Conservation (phyloP, 2,113 vertebrate genomes). For the Vidua macroura region DNA sequence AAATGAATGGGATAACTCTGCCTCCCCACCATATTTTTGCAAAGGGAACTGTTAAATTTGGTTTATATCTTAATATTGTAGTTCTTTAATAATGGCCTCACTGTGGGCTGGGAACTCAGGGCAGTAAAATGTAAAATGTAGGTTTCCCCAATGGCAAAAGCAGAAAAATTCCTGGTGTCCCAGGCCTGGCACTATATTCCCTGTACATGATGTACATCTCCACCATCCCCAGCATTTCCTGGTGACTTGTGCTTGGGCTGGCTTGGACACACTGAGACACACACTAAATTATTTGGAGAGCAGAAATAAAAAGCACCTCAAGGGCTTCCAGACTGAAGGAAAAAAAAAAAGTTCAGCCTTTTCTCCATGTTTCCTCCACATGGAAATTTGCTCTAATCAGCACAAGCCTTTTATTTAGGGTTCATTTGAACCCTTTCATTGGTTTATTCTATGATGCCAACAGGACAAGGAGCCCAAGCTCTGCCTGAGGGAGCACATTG, state of each 20-base stretch:
- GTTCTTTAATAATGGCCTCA: not conserved
- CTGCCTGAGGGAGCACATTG: not conserved
- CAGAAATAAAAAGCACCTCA: not conserved
- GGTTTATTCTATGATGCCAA: not conserved
- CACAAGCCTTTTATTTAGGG: not conserved
- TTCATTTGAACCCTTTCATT: not conserved
- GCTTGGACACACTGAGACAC: not conserved
- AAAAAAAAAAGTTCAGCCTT: not conserved
- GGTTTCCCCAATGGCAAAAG: not conserved
- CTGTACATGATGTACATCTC: not conserved
- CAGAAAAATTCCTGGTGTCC: not conserved
- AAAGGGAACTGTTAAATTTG: not conserved
- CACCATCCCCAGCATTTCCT: not conserved
- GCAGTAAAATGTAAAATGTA: not conserved
- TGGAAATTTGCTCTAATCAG: not conserved
- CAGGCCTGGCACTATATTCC: not conserved
- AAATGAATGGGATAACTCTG: not conserved
- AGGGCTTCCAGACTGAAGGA: not conserved
- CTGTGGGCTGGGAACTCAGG: not conserved
- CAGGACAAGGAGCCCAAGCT: not conserved
- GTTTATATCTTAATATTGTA: not conserved
- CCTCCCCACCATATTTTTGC: not conserved
- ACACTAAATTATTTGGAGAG: not conserved
- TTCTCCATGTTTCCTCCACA: not conserved
- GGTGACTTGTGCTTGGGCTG: not conserved